Evolutionary conservation across 2,888 invertebrate species (phyloP).

Genomic region (Leucoma salicis): DNA sequence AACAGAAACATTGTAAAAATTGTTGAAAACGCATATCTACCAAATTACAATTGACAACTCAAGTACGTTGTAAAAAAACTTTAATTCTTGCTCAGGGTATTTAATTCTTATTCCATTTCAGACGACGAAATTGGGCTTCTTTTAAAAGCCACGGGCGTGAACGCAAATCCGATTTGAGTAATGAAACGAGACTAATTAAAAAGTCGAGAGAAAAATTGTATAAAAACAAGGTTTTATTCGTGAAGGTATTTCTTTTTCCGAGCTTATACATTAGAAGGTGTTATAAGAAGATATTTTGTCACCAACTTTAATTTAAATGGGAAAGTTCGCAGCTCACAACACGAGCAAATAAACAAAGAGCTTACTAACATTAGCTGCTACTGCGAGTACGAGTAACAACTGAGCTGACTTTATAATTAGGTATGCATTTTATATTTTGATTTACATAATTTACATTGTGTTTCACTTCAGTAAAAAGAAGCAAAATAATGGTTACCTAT

Average conservation of each 20-base stretch:
- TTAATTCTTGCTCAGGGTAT: slow-evolving; percentile 38
- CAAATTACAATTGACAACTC: slow-evolving; percentile 35
- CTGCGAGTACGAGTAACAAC: no score
- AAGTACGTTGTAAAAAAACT: slow-evolving; percentile 36
- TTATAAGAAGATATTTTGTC: slow-evolving; percentile 21
- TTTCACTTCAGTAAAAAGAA: no score
- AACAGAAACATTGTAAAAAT: no score
- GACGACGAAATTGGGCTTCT: slow-evolving; percentile 54
- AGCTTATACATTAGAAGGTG: slow-evolving; percentile 26
- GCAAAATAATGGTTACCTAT: no score
- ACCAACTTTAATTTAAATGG: slow-evolving; percentile 15
- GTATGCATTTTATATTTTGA: no score
- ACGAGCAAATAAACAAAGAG: no score
- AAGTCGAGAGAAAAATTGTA: slow-evolving; percentile 57
- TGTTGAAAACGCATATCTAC: neutral
- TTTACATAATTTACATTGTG: no score
- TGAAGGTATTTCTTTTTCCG: slow-evolving; percentile 44
- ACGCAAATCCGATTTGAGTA: slow-evolving; percentile 72
- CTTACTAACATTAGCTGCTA: no score
- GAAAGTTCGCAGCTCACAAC: slow-evolving; percentile 2
- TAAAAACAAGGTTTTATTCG: slow-evolving; percentile 50
- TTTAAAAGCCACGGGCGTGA: slow-evolving; percentile 60
- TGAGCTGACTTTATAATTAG: no score
- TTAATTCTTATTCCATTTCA: slow-evolving; percentile 18
- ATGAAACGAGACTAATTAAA: slow-evolving; percentile 71